Evolutionary conservation across 2,113 vertebrate species (phyloP).

Genomic region (Saccopteryx bilineata): DNA sequence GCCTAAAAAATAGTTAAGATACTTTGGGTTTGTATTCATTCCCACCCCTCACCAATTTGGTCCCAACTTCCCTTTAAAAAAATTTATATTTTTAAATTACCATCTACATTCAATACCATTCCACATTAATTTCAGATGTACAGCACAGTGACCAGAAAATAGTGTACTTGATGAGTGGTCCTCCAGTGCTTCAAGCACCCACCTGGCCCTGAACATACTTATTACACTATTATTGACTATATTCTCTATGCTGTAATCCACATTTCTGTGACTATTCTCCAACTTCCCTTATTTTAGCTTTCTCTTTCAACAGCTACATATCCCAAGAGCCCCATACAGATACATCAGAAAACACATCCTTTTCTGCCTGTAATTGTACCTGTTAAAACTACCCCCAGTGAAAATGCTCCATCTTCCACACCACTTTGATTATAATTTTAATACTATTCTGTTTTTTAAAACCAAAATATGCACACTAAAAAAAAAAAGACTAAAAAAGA

Average conservation of each 20-base stretch:
- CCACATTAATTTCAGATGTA: not conserved
- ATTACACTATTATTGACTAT: not conserved
- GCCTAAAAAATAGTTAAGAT: not conserved
- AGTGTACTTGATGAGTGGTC: not conserved
- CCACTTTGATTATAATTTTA: slow-evolving; percentile 1
- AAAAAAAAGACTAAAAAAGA: not conserved
- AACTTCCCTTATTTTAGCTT: not conserved
- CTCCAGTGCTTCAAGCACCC: not conserved
- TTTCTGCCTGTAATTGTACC: not conserved
- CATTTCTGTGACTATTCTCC: not conserved
- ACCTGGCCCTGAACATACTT: not conserved
- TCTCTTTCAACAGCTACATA: not conserved
- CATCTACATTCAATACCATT: not conserved
- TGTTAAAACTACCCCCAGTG: not conserved
- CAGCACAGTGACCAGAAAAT: not conserved
- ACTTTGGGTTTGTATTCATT: not conserved
- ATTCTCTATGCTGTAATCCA: not conserved
- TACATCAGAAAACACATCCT: not conserved
- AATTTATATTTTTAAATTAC: not conserved
- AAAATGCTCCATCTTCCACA: not conserved
- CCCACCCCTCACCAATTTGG: not conserved
- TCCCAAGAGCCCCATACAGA: not conserved
- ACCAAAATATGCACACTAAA: not conserved
- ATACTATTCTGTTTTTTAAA: not conserved
- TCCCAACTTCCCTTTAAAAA: not conserved